Evolutionary conservation across 1,140 invertebrate species (phyloP).

Genomic region (Chironomus striatipennis): DNA sequence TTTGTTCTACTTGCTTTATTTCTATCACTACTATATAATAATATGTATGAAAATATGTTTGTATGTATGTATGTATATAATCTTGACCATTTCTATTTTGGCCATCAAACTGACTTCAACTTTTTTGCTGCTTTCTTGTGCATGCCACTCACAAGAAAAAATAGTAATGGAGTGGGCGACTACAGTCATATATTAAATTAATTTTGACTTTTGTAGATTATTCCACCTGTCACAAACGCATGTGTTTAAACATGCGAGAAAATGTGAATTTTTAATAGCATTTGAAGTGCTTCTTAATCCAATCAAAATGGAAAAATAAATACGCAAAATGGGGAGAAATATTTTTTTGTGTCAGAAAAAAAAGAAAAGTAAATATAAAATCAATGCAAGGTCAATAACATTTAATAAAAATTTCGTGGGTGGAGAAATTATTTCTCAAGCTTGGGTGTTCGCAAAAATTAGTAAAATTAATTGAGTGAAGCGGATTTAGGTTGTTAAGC

Average conservation of each 20-base stretch:
- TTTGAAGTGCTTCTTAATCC: slow-evolving; percentile 2
- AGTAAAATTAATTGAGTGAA: too few relatives aligned
- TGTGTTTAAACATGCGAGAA: not conserved
- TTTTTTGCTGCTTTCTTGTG: not conserved
- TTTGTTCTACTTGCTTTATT: not conserved
- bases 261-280: not conserved
- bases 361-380: not conserved
- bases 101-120: not conserved
- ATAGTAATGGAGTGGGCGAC: not conserved
- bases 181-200: not conserved
- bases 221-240: not conserved
- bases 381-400: not conserved
- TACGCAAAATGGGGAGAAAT: not conserved
- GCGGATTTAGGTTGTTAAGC: too few relatives aligned
- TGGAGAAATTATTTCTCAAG: too few relatives aligned
- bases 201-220: not conserved
- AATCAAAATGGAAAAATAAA: not conserved
- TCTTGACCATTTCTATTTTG: not conserved
- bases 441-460: too few relatives aligned
- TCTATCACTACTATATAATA: not conserved
- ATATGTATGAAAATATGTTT: not conserved
- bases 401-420: too few relatives aligned
- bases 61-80: not conserved
- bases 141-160: not conserved
- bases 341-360: not conserved